Conservation (phyloP, 2,113 vertebrate genomes). For the Tenrec ecaudatus region DNA sequence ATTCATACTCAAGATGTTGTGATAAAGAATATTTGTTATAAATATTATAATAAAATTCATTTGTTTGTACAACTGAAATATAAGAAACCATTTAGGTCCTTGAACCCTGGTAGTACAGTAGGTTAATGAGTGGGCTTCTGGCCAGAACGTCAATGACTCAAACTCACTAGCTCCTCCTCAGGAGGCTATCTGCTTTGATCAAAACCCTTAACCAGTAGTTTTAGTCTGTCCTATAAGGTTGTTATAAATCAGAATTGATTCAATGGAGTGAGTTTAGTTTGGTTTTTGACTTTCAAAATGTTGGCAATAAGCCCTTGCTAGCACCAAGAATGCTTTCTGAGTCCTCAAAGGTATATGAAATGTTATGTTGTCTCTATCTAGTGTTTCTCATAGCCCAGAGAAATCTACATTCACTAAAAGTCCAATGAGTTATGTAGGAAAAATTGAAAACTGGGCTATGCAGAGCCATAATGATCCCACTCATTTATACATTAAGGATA, state of each 20-base stretch:
- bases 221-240: too few species aligned
- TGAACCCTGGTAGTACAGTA: too few species aligned
- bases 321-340: not conserved
- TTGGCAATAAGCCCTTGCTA: not conserved
- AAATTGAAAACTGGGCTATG: not conserved
- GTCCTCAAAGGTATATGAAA: conserved; percentile 30
- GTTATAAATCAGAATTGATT: not conserved
- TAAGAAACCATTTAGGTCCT: not conserved
- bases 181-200: too few species aligned
- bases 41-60: not conserved
- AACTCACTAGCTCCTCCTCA: too few species aligned
- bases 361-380: conserved; percentile 15
- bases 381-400: not conserved
- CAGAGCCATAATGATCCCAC: not conserved
- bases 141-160: too few species aligned
- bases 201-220: too few species aligned
- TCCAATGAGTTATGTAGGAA: not conserved
- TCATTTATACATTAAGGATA: conserved; percentile 5
- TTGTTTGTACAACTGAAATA: not conserved
- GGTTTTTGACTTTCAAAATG: too few species aligned
- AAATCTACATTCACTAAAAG: conserved; percentile 19
- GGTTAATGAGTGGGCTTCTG: too few species aligned
- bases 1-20: not conserved
- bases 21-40: conserved; percentile 25
- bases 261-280: too few species aligned